These are phyloP conservation scores for Mongoloraphidia duomilia DNA, from an alignment of 2,888 invertebrate species.

Conservation along the genomic window DNA sequence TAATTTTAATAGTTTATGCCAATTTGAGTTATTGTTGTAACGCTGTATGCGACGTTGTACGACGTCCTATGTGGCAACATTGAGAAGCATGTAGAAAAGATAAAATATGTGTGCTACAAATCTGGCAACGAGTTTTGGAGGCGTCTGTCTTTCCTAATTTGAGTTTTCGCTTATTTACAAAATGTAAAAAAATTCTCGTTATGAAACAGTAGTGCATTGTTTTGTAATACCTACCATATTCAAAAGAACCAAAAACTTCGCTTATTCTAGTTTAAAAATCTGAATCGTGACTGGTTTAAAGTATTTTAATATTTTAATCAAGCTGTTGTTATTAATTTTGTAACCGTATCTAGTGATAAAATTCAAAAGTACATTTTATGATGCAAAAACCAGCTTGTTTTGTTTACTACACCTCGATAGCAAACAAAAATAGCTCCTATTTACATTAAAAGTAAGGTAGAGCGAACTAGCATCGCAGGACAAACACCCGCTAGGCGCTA, in stretches of 20 bases:
- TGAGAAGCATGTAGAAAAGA: constrained; percentile 28
- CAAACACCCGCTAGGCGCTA: neutral
- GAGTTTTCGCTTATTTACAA: neutral
- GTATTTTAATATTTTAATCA: too few species aligned
- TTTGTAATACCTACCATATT: too few species aligned
- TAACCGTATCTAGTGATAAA: too few species aligned
- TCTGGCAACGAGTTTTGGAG: constrained; percentile 7
- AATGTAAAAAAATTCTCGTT: neutral
- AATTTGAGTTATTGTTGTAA: constrained; percentile 31
- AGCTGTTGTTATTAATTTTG: too few species aligned
- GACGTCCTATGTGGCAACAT: constrained; percentile 28
- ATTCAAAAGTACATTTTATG: neutral
- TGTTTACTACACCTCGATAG: neutral
- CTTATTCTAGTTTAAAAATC: too few species aligned
- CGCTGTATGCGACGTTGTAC: constrained; percentile 29
- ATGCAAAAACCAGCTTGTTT: constrained; percentile 2
- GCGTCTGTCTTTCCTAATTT: constrained; percentile 1
- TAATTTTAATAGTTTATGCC: constrained; percentile 13
- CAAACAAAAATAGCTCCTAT: neutral
- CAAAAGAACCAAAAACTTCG: too few species aligned
- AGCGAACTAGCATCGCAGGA: too few species aligned
- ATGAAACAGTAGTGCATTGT: neutral
- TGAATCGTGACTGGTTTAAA: too few species aligned
- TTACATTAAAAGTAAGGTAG: neutral
- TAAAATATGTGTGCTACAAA: constrained; percentile 10